A percentile compares a stretch with the other conserved stretches of the same genome.
These are phyloP conservation scores for Tholera decimalis DNA, from an alignment of 2,888 invertebrate species.

Conservation along the genomic window DNA sequence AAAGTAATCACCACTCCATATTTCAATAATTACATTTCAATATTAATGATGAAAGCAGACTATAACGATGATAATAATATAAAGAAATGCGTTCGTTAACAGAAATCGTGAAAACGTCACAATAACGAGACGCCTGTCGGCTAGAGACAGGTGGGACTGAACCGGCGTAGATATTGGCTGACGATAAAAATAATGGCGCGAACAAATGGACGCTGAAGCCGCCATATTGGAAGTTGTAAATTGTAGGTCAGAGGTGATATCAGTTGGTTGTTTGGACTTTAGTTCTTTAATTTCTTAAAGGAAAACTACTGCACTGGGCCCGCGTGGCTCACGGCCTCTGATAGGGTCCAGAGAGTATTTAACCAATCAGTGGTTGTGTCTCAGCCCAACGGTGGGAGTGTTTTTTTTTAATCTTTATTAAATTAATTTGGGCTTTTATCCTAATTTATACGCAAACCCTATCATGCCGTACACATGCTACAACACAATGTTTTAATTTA, in stretches of 20 bases:
- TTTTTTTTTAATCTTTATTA: too few relatives aligned
- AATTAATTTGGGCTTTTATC: too few relatives aligned
- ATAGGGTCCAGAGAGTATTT: too few relatives aligned
- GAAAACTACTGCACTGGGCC: too few relatives aligned
- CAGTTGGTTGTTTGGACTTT: not conserved
- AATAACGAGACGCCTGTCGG: slow-evolving; percentile 46
- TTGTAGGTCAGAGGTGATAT: slow-evolving; percentile 17
- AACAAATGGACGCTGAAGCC: slow-evolving; percentile 29
- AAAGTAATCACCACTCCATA: not conserved
- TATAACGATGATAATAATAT: slow-evolving; percentile 54
- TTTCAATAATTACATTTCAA: slow-evolving; percentile 38
- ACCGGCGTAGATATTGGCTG: slow-evolving; percentile 47
- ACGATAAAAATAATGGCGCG: slow-evolving; percentile 58
- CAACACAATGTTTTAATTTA: too few relatives aligned
- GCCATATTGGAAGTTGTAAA: slow-evolving; percentile 46
- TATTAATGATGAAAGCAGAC: slow-evolving; percentile 32
- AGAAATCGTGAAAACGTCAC: slow-evolving; percentile 37
- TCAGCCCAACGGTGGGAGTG: too few relatives aligned
- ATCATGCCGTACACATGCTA: too few relatives aligned
- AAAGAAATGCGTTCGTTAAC: slow-evolving; percentile 54
- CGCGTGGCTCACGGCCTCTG: too few relatives aligned
- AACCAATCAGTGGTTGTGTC: too few relatives aligned
- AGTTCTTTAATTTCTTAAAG: not conserved
- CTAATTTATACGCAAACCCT: too few relatives aligned
- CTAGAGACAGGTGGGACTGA: slow-evolving; percentile 45